Evolutionary conservation across 1,140 invertebrate genomes (phyloP), one percentile per base, ranked within the genome.

Genomic region (Calycopis cecrops): DNA sequence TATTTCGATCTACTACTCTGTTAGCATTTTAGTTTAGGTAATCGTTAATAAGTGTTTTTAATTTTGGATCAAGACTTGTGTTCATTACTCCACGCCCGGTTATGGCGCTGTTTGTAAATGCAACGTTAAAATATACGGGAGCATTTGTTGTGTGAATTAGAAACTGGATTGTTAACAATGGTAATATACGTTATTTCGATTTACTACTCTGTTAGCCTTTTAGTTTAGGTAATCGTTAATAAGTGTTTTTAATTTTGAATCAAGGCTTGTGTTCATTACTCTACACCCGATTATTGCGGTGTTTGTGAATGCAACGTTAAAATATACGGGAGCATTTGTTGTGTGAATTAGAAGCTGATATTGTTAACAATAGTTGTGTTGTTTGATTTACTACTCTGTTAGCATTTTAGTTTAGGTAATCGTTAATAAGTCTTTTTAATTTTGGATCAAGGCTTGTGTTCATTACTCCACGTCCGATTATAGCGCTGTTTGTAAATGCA

Each of bases 391-490:
- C 14, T 28, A 28, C 6, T 28, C 2, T 28, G 21, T 28, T 28
- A 2, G 2, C 6, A 28, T 28, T 28, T 28, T 28, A 28, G 21
- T 28, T 28, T 28, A 2, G 6, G 6, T 28, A 28, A 28, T 28
- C 21, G 2, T 28, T 28, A 28, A 6, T 28, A 6, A 28, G 21
- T 28, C 2, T 28, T 28, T 28, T 28, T 28, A 28, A 28, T 3
- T 28, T 6, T 28, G 21, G 2, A 3, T 28, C 6, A 28, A 47
- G 9, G 21, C 6, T 28, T 28, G 21, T 28, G 2, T 28, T 28
- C 21, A 28, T 28, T 84, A 78, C 72, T 79, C 73, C 71, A 76
- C 79, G 75, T 73, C 74, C 76, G 78, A 78, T 82, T 76, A 82
- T 76, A 58, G 61, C 67, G 65, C 71, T 71, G 63, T 76, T 76